Conservation (phyloP, 1,140 invertebrate genomes). For the Gonioctena quinquepunctata region DNA sequence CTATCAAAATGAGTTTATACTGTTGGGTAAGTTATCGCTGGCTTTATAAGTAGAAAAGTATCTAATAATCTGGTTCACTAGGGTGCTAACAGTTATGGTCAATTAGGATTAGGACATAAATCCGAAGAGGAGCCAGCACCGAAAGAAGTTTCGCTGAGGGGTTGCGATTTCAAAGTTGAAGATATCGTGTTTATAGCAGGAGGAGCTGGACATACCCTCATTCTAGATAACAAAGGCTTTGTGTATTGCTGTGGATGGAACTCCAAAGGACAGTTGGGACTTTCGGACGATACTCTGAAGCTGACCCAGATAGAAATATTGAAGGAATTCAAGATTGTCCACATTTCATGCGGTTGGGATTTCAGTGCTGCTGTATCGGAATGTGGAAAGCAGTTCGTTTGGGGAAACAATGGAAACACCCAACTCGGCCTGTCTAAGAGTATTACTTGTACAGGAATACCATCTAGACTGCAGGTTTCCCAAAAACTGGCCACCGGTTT, state of each 20-base stretch:
- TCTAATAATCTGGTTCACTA: conserved; percentile 52
- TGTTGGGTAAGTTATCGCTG: conserved; percentile 37
- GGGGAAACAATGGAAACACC: conserved; percentile 76
- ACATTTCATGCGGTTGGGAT: conserved; percentile 74
- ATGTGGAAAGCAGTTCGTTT: conserved; percentile 68
- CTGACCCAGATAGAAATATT: conserved; percentile 62
- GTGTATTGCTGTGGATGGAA: conserved; percentile 89
- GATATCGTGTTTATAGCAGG: conserved; percentile 67
- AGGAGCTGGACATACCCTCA: conserved; percentile 76
- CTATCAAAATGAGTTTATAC: conserved; percentile 37
- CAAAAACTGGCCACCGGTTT: conserved; percentile 51
- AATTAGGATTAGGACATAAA: conserved; percentile 70
- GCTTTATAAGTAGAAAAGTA: not conserved
- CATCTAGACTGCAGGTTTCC: conserved; percentile 54
- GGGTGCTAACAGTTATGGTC: conserved; percentile 86
- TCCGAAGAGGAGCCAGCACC: conserved; percentile 71
- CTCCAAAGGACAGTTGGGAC: conserved; percentile 76
- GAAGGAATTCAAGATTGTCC: conserved; percentile 61
- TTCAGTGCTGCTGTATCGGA: conserved; percentile 69
- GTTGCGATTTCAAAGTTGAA: conserved; percentile 53
- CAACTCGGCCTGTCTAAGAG: conserved; percentile 69
- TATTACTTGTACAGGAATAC: conserved; percentile 56
- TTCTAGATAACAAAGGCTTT: conserved; percentile 67
- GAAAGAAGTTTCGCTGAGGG: conserved; percentile 57
- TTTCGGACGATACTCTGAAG: conserved; percentile 59